These are phyloP conservation scores for Schizotus pectinicornis DNA, from an alignment of 2,888 invertebrate species.

Conservation along the genomic window DNA sequence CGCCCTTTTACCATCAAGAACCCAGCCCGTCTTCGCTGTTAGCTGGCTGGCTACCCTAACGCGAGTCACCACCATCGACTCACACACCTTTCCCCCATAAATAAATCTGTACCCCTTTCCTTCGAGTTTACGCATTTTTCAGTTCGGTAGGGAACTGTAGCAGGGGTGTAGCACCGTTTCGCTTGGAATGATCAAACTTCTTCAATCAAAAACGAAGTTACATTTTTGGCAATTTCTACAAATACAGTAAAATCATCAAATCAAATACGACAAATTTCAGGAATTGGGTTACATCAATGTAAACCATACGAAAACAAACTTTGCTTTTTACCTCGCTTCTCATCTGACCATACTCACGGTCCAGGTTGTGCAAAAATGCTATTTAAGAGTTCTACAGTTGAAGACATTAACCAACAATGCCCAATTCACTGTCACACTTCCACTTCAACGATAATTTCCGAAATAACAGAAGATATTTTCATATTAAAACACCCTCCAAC, in stretches of 20 bases:
- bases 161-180: no score
- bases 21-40: no score
- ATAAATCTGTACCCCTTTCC: no score
- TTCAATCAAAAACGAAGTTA: neutral
- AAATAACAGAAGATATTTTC: slow-evolving; percentile 26
- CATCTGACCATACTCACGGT: slow-evolving; percentile 21
- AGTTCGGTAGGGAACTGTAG: no score
- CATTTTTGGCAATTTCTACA: neutral
- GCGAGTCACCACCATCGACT: no score
- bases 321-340: slow-evolving; percentile 31
- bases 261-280: slow-evolving; percentile 5
- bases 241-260: neutral
- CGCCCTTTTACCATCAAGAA: no score
- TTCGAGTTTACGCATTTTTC: no score
- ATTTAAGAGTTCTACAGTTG: slow-evolving; percentile 29
- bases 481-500: slow-evolving; percentile 25
- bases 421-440: slow-evolving; percentile 29
- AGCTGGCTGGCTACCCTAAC: no score
- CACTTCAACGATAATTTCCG: slow-evolving; percentile 19
- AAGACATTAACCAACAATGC: slow-evolving; percentile 28
- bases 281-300: slow-evolving; percentile 22
- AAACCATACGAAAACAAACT: slow-evolving; percentile 27
- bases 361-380: slow-evolving; percentile 28
- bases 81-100: no score
- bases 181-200: slow-evolving; percentile 8